A percentile compares a stretch with the other conserved stretches of the same genome.
Evolutionary conservation across 2,888 invertebrate genomes (phyloP).

Genomic region (Hoplodrina blanda): DNA sequence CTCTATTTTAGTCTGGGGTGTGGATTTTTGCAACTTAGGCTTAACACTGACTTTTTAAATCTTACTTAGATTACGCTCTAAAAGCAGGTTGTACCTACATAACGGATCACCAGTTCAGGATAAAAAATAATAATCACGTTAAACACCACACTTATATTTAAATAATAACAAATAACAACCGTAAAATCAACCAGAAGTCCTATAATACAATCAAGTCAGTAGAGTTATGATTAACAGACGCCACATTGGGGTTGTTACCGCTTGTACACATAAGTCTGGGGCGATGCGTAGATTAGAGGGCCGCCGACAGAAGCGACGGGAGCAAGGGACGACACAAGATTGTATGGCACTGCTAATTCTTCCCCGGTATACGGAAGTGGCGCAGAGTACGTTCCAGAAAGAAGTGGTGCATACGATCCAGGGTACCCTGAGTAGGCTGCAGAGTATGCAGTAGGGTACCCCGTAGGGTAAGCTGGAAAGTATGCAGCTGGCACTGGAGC

Average conservation of each 20-base stretch:
- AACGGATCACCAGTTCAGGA: not conserved
- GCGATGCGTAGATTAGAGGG: slow-evolving; percentile 48
- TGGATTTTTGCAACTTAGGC: too few species aligned
- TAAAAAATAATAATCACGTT: slow-evolving; percentile 16
- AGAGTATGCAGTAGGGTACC: slow-evolving; percentile 41
- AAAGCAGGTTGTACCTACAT: not conserved
- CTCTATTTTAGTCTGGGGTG: too few species aligned
- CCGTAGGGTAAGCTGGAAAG: not conserved
- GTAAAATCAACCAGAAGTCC: slow-evolving; percentile 10
- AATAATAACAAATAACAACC: slow-evolving; percentile 25
- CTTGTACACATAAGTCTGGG: slow-evolving; percentile 60
- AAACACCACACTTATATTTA: slow-evolving; percentile 39
- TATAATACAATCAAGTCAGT: slow-evolving; percentile 2
- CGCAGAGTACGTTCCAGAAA: slow-evolving; percentile 13
- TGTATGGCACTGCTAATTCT: slow-evolving; percentile 65
- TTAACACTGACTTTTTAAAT: too few species aligned
- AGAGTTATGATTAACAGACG: not conserved
- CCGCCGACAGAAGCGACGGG: slow-evolving; percentile 33
- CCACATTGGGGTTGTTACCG: slow-evolving; percentile 26
- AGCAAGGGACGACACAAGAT: slow-evolving; percentile 54
- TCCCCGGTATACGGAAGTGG: slow-evolving; percentile 67
- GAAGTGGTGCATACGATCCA: not conserved
- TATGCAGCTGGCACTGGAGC: slow-evolving; percentile 54
- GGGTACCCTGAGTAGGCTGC: slow-evolving; percentile 19
- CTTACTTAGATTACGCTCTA: too few species aligned